Evolutionary conservation across 1,140 invertebrate species (phyloP).

Genomic region (Zaprionus africanus): DNA sequence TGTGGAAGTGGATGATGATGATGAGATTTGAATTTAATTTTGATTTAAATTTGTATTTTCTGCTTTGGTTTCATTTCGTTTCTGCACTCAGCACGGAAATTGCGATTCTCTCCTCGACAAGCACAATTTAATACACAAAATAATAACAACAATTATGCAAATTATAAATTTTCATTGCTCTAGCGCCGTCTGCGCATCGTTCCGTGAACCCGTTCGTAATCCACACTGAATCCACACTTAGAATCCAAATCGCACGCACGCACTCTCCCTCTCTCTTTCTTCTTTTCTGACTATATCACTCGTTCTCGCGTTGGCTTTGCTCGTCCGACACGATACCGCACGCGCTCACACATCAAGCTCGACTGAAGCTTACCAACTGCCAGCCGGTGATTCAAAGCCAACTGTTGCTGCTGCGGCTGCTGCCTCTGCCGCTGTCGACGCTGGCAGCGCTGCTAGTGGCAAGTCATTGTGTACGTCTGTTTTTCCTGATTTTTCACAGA

Average conservation of each 20-base stretch:
- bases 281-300: neutral
- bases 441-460: constrained; percentile 6
- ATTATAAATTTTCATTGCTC: constrained; percentile 75
- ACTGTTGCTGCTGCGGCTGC: constrained; percentile 36
- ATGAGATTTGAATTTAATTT: constrained; percentile 19
- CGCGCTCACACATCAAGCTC: constrained; percentile 55
- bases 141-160: constrained; percentile 78
- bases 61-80: constrained; percentile 68
- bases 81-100: constrained; percentile 23
- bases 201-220: constrained; percentile 43
- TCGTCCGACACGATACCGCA: constrained; percentile 45
- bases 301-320: neutral
- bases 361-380: constrained; percentile 63
- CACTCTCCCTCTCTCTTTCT: neutral
- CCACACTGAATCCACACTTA: constrained; percentile 15
- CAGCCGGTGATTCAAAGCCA: constrained; percentile 53
- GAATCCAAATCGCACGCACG: constrained; percentile 10
- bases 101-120: constrained; percentile 40
- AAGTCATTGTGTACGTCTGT: constrained; percentile 63
- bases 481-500: constrained; percentile 80
- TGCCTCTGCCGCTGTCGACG: constrained; percentile 10
- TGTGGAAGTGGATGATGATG: constrained; percentile 12
- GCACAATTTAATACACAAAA: constrained; percentile 60
- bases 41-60: constrained; percentile 13
- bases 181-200: constrained; percentile 60